A percentile compares a stretch with the other conserved stretches of the same genome.
phyloP scores from a whole-genome alignment of 2,113 vertebrate genomes.

The Falco punctatus region DNA sequence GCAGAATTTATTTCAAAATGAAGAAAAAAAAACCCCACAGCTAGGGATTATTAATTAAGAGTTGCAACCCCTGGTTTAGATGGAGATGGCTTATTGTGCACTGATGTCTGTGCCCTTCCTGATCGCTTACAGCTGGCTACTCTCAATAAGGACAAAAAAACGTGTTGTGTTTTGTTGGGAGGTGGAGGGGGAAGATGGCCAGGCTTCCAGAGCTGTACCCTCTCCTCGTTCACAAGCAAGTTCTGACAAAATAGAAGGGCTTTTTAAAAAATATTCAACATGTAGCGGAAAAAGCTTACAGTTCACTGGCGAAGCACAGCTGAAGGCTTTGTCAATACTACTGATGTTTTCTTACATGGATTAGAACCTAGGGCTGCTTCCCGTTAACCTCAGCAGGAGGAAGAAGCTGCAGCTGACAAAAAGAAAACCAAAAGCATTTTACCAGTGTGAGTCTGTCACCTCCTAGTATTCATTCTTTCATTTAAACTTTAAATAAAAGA shows the following conservation, averaged over 20 bases:
- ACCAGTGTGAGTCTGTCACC: neutral
- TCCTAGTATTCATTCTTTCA: neutral
- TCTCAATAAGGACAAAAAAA: neutral
- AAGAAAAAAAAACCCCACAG: too few species aligned
- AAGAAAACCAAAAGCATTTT: neutral
- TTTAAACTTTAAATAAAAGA: neutral
- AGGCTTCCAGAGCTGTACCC: neutral
- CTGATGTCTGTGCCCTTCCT: neutral
- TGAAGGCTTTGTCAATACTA: neutral
- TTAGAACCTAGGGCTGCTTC: neutral
- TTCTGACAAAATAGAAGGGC: neutral
- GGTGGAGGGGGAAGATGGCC: neutral
- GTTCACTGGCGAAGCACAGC: neutral
- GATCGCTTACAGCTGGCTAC: neutral
- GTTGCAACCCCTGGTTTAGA: neutral
- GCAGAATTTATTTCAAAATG: neutral
- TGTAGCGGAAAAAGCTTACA: neutral
- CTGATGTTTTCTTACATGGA: neutral
- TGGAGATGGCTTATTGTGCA: neutral
- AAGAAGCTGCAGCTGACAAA: neutral
- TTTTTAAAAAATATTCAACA: neutral
- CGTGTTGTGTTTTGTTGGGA: rapidly evolving
- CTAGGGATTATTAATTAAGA: neutral
- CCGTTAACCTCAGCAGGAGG: neutral
- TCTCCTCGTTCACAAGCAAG: rapidly evolving